Base-by-base conservation (phyloP, 2,113 vertebrate genomes). In the Alectura lathami region DNA sequence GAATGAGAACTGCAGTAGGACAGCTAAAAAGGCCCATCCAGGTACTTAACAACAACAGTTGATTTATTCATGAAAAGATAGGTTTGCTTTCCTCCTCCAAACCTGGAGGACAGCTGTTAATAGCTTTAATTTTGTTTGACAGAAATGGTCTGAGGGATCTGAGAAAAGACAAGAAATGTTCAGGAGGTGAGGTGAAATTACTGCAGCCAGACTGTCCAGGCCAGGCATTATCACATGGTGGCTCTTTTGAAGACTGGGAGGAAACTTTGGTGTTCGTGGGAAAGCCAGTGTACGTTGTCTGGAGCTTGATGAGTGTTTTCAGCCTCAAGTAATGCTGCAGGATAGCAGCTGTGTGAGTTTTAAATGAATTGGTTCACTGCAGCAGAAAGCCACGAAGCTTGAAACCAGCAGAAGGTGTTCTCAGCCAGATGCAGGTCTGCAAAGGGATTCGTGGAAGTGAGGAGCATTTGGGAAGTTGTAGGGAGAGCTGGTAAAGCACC, bases 11-110 rank as follows among this genome's bases (percentile, higher is more conserved):
- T 59, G 42, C 50, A 75, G 38, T 29, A 75, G 36, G 56, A 70
- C 73, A 86, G 26, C 36, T 89, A 29, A 66, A 80, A 86, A 74
- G 11, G 21, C 29, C 40, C 6, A 30, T 23, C 26, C 3, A 1
- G 3, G 24, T 66, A 36, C 30, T 83, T 85, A 63, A 68, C 26
- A 22, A 47, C n/a, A 62, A 57, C 2, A 62, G 50, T 38, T n/a
- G 0, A 30, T 86, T 84, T 74, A 50, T 70, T 74, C 0, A 27
- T 30, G 38, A 91, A 69, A 57, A 63, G 90, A 67, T 67, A 3
- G 22, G 47, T 83, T 86, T 78, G 10, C 32, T 73, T 86, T 95
- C 68, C 42, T 95, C 68, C 42, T 86, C 72, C 68, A 92, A 88
- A 43, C 42, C 15, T 63, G 38, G 22, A 30, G 8, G 50, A 34